phyloP scores from a whole-genome alignment of 2,797 vertebrate genomes.

The Cryptoprocta ferox region DNA sequence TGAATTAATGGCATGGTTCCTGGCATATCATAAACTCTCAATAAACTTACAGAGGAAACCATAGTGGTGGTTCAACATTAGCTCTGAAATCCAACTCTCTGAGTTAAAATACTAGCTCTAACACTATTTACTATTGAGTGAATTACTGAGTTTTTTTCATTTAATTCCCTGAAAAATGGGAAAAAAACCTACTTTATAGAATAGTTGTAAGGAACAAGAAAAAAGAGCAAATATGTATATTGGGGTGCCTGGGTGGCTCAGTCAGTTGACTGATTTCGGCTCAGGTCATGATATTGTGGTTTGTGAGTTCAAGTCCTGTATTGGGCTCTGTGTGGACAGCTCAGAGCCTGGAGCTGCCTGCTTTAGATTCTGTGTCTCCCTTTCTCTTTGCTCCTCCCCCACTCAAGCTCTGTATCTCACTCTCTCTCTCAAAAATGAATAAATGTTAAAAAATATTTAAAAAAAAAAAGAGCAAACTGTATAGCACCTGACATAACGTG shows the following conservation, averaged over 20 bases:
- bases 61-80: not conserved
- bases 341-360: too few relatives aligned
- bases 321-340: too few relatives aligned
- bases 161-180: not conserved
- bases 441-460: too few relatives aligned
- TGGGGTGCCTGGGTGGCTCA: too few relatives aligned
- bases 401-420: too few relatives aligned
- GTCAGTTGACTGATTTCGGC: too few relatives aligned
- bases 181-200: not conserved
- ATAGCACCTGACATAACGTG: not conserved
- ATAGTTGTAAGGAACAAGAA: not conserved
- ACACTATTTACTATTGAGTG: not conserved
- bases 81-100: not conserved
- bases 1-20: not conserved
- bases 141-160: not conserved
- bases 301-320: too few relatives aligned
- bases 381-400: too few relatives aligned
- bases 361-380: too few relatives aligned
- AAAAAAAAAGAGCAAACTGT: not conserved
- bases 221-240: not conserved
- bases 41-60: not conserved
- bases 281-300: too few relatives aligned
- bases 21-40: not conserved
- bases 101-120: not conserved
- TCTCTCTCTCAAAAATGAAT: too few relatives aligned